Conservation (phyloP, 2,888 invertebrate species). For the Hypsopygia costalis region DNA sequence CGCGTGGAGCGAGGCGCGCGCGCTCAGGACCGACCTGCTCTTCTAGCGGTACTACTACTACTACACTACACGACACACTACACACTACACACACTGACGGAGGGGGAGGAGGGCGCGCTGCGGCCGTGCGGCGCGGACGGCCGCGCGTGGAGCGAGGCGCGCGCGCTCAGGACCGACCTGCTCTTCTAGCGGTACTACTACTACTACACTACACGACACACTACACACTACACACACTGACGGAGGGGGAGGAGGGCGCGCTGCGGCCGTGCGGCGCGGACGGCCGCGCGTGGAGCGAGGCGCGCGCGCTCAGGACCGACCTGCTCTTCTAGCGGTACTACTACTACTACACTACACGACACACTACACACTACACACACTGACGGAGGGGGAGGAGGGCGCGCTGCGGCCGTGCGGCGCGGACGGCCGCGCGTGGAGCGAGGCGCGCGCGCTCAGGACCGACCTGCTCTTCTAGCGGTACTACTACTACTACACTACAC, state of each 20-base stretch:
- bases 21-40: conserved; percentile 61
- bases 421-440: conserved; percentile 57
- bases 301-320: conserved; percentile 60
- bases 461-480: conserved; percentile 70
- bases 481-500: no score
- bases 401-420: conserved; percentile 54
- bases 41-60: no score
- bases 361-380: no score
- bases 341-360: no score
- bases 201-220: no score
- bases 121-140: conserved; percentile 49
- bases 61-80: no score
- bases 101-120: conserved; percentile 37
- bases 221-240: no score
- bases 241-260: conserved; percentile 31
- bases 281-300: conserved; percentile 59
- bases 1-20: conserved; percentile 64
- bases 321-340: conserved; percentile 68
- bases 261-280: conserved; percentile 52
- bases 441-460: conserved; percentile 54
- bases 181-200: conserved; percentile 67
- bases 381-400: conserved; percentile 24
- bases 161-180: conserved; percentile 60
- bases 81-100: no score
- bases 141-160: conserved; percentile 63